Conservation (phyloP, 1,140 invertebrate species). For the Agraylea sexmaculata region DNA sequence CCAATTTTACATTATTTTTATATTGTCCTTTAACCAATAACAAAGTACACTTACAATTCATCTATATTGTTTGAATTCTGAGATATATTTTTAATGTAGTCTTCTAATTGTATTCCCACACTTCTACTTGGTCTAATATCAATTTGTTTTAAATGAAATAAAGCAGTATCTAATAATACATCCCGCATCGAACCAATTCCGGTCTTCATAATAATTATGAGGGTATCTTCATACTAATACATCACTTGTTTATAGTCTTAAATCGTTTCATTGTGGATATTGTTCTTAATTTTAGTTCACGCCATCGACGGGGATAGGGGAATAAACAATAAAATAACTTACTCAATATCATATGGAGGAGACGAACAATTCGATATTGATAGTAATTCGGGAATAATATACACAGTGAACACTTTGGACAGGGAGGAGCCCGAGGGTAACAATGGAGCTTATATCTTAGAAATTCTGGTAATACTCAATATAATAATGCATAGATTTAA, state of each 20-base stretch:
- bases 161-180: too few species aligned
- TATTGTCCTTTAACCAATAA: too few species aligned
- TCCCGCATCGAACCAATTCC: too few species aligned
- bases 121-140: too few species aligned
- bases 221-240: background rate
- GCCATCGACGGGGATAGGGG: slow-evolving; percentile 87
- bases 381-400: slow-evolving; percentile 64
- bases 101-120: too few species aligned
- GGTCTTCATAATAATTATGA: too few species aligned
- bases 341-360: slow-evolving; percentile 64
- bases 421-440: slow-evolving; percentile 67
- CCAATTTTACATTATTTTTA: too few species aligned
- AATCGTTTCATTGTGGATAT: background rate
- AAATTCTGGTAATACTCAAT: slow-evolving; percentile 64
- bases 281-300: slow-evolving; percentile 46
- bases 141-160: too few species aligned
- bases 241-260: background rate
- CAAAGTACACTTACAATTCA: slow-evolving; percentile 6
- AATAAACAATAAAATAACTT: slow-evolving; percentile 77
- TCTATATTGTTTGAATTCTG: background rate
- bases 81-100: too few species aligned
- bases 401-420: slow-evolving; percentile 64
- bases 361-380: slow-evolving; percentile 67
- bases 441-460: slow-evolving; percentile 78
- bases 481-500: too few species aligned